Percentiles rank a stretch among this genome's conserved stretches.
These are phyloP conservation scores for Neoseiulus cucumeris DNA, from an alignment of 1,140 invertebrate genomes.

Conservation along the genomic window DNA sequence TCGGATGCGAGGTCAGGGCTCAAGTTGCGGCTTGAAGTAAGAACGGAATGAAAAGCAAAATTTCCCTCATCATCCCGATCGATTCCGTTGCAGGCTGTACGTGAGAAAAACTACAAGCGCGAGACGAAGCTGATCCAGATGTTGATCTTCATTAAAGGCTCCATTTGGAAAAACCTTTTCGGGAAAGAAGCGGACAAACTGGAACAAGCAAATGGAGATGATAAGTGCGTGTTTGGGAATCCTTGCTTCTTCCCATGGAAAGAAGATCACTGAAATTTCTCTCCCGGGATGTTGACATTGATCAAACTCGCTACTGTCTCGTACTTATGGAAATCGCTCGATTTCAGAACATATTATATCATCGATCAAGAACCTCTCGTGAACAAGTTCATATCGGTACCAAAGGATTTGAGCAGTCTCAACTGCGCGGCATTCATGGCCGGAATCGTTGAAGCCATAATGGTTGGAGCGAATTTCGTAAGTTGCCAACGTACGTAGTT, in stretches of 20 bases:
- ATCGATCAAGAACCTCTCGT: conserved; percentile 95
- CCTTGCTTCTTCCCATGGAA: background rate
- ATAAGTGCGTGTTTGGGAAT: conserved; percentile 51
- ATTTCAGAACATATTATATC: conserved; percentile 46
- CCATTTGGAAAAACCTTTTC: conserved; percentile 92
- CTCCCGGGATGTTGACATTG: background rate
- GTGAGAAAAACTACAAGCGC: conserved; percentile 78
- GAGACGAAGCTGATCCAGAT: conserved; percentile 90
- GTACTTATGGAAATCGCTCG: too few species aligned
- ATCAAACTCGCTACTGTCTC: conserved; percentile 7
- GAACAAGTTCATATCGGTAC: conserved; percentile 91
- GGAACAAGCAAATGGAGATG: conserved; percentile 95
- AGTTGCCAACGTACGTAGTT: conserved; percentile 29
- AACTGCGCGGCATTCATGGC: conserved; percentile 97
- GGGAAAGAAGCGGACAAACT: conserved; percentile 95
- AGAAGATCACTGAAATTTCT: background rate
- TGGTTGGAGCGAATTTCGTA: conserved; percentile 88
- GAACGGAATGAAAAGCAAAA: too few species aligned
- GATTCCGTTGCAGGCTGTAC: conserved; percentile 35
- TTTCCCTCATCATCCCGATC: too few species aligned
- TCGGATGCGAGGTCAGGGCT: too few species aligned
- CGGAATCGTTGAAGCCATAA: conserved; percentile 87
- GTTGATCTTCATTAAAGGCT: conserved; percentile 83
- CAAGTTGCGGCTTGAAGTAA: too few species aligned
- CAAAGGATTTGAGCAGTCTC: conserved; percentile 62